Evolutionary conservation across 2,888 invertebrate species (phyloP).

Genomic region (Pristionchus maxplancki): DNA sequence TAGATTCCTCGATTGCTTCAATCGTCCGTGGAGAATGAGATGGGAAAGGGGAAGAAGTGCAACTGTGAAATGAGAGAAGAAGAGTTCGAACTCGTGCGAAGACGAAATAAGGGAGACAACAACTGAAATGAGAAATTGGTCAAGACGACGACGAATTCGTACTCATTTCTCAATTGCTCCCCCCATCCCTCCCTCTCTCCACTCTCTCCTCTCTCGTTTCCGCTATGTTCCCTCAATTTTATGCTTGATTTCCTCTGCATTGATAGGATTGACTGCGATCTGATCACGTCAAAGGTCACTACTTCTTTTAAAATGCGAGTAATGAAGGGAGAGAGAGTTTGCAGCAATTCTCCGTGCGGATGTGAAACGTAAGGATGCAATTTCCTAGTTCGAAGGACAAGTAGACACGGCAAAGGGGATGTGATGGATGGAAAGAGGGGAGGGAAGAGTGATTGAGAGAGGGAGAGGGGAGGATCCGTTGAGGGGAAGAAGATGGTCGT

Average conservation of each 20-base stretch:
- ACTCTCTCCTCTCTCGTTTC: background rate
- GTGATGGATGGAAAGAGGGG: background rate
- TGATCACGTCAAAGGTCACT: background rate
- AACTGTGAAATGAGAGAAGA: background rate
- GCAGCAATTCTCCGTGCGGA: background rate
- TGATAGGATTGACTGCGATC: background rate
- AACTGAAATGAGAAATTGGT: background rate
- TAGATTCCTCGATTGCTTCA: background rate
- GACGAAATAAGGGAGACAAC: background rate
- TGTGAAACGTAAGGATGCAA: background rate
- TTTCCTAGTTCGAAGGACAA: background rate
- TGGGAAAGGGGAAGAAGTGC: background rate
- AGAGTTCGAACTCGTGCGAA: background rate
- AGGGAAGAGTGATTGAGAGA: background rate
- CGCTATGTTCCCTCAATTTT: background rate
- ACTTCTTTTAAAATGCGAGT: background rate
- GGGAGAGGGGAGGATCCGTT: background rate
- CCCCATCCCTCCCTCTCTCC: background rate
- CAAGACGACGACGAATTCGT: background rate
- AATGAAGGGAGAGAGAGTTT: background rate
- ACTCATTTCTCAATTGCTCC: background rate
- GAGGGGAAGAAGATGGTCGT: background rate
- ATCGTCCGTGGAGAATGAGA: background rate
- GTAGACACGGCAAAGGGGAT: background rate
- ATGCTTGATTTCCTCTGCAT: background rate